Evolutionary conservation across 2,797 vertebrate species (phyloP).

Genomic region (Coreius guichenoti): DNA sequence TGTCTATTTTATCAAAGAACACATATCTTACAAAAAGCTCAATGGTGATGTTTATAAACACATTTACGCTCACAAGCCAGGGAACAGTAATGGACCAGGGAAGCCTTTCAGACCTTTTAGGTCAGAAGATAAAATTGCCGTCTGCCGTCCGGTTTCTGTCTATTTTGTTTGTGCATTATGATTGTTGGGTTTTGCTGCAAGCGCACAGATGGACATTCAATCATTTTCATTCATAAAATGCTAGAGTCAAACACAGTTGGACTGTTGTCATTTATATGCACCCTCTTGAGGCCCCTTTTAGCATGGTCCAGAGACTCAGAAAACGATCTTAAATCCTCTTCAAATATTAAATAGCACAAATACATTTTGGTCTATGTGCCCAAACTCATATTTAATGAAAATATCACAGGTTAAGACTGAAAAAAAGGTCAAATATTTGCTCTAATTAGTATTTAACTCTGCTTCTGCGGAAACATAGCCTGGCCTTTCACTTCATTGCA

Average conservation of each 20-base stretch:
- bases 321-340: neutral
- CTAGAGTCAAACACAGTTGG: conserved; percentile 14
- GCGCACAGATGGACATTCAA: conserved; percentile 7
- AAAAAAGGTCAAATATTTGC: conserved; percentile 48
- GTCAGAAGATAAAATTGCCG: conserved; percentile 22
- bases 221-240: conserved; percentile 31
- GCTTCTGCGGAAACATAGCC: neutral
- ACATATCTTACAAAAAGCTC: neutral
- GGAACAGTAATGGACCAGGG: conserved; percentile 14
- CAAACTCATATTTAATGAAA: conserved; percentile 32
- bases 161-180: conserved; percentile 28
- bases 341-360: conserved; percentile 36
- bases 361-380: conserved; percentile 10
- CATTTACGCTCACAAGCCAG: conserved; percentile 12
- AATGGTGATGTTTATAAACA: conserved; percentile 29
- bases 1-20: conserved; percentile 6
- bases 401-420: conserved; percentile 13
- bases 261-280: conserved; percentile 2
- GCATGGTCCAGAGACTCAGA: neutral
- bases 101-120: conserved; percentile 35
- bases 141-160: conserved; percentile 10
- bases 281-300: neutral
- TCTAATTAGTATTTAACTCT: conserved; percentile 36
- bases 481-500: conserved; percentile 45
- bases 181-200: conserved; percentile 18